Percentiles rank a stretch among this genome's conserved stretches.
These are phyloP conservation scores for Rhagonycha lutea DNA, from an alignment of 2,888 invertebrate species.

Conservation along the genomic window DNA sequence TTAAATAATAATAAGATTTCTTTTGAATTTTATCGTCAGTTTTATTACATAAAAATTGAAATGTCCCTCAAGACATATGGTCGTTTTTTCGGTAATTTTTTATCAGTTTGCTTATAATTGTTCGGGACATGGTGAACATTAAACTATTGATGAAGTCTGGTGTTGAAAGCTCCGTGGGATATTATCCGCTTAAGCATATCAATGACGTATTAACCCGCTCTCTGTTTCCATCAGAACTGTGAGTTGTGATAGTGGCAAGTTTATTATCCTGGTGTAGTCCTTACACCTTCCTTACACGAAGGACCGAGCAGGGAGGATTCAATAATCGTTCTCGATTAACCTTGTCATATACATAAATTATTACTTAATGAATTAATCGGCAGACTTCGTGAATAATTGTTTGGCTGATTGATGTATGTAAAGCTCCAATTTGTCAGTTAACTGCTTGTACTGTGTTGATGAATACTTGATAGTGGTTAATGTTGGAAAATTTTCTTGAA, in stretches of 20 bases:
- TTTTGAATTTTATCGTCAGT: too few relatives aligned
- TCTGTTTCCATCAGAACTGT: neutral
- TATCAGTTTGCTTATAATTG: too few relatives aligned
- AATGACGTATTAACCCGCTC: neutral
- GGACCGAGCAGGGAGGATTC: neutral
- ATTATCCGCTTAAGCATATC: neutral
- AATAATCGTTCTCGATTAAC: neutral
- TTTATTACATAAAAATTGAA: neutral
- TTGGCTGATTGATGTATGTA: too few relatives aligned
- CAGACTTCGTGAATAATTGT: neutral
- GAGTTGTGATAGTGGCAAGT: neutral
- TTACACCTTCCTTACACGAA: neutral
- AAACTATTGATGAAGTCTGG: neutral
- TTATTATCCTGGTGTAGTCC: neutral
- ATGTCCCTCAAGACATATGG: neutral
- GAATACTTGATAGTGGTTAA: neutral
- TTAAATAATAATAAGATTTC: too few relatives aligned
- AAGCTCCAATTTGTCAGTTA: neutral
- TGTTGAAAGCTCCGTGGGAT: neutral
- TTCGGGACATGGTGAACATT: neutral
- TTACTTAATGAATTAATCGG: neutral
- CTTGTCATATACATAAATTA: neutral
- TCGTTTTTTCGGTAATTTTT: too few relatives aligned
- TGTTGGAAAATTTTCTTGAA: neutral
- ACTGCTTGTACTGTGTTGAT: neutral